These are phyloP conservation scores for Philereme transversata DNA, from an alignment of 2,888 invertebrate species.

Conservation along the genomic window DNA sequence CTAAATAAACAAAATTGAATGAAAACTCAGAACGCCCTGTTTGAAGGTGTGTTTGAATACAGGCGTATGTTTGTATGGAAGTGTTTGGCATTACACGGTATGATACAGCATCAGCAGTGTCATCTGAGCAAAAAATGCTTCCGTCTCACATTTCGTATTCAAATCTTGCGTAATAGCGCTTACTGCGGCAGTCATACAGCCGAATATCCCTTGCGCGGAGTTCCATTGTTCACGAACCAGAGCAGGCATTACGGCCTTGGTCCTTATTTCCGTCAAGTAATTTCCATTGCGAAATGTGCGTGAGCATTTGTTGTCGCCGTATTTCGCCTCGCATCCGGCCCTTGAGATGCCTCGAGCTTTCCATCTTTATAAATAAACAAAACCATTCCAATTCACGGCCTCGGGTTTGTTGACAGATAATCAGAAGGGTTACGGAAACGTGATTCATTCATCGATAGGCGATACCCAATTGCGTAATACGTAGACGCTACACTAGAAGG, in stretches of 20 bases:
- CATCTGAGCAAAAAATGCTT: conserved; percentile 12
- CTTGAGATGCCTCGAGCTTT: conserved; percentile 29
- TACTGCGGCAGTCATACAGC: conserved; percentile 6
- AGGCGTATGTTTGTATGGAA: not conserved
- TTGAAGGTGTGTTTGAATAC: too few species aligned
- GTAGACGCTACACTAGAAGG: conserved; percentile 18
- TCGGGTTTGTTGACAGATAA: conserved; percentile 28
- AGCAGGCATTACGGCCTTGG: conserved; percentile 10
- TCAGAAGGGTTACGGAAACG: conserved; percentile 17
- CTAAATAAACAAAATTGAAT: too few species aligned
- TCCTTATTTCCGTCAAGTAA: conserved; percentile 51
- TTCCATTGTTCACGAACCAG: conserved; percentile 18
- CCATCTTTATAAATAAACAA: conserved; percentile 42
- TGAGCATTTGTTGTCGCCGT: conserved; percentile 52
- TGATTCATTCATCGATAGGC: conserved; percentile 13
- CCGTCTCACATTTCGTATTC: conserved; percentile 4
- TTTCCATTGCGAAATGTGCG: conserved; percentile 46
- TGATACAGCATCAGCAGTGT: conserved; percentile 6
- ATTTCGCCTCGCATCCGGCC: conserved; percentile 45
- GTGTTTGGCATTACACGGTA: not conserved
- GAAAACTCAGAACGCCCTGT: too few species aligned
- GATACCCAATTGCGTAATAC: conserved; percentile 21
- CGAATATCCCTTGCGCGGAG: conserved; percentile 7
- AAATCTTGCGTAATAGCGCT: conserved; percentile 5
- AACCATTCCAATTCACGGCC: conserved; percentile 31